Evolutionary conservation across 2,113 vertebrate species (phyloP), one percentile per base, ranked within the genome.

Genomic region (Telmatochromis brichardi): DNA sequence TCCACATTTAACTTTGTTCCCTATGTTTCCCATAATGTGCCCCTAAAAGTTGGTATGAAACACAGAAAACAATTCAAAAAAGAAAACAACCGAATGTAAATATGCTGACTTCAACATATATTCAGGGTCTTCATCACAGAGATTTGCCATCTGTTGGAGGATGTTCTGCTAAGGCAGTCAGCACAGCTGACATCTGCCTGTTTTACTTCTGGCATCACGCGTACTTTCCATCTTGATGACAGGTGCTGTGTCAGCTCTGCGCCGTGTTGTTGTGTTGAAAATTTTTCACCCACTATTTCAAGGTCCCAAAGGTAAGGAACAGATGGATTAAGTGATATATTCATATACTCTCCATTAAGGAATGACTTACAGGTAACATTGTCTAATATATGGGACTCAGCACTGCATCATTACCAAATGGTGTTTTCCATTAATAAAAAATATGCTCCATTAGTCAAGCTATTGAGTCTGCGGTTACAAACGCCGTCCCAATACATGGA

Each of bases 61-160:
- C 26, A 78, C 26, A n/a, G 73, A 78, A 50, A 78, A 78, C 6
- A 28, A 50, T 40, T 80, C 10, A 17, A 28, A 35, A 11, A 21
- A 57, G 54, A 55, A 51, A 53, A 81, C 15, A 78, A n/a, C 14
- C 35, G 47, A 84, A 89, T 86, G n/a, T 45, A 88, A 88, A 93
- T 84, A 71, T 88, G 90, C 94, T 92, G 90, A 94, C 90, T 91
- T 88, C 55, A 81, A 76, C 88, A 94, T 65, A 89, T 88, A 84
- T 84, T 87, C 85, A 84, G 82, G 89, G 92, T 89, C 90, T 93
- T 92, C 92, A 92, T 92, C 88, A 80, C 50, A 84, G 92, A 91
- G 86, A 86, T 91, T 84, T 91, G 82, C 92, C 90, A 88, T 87
- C 86, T 93, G 91, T 85, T 90, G 85, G 87, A 85, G 84, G 80